phyloP scores from a whole-genome alignment of 2,888 invertebrate genomes.

The Tortricodes alternella region DNA sequence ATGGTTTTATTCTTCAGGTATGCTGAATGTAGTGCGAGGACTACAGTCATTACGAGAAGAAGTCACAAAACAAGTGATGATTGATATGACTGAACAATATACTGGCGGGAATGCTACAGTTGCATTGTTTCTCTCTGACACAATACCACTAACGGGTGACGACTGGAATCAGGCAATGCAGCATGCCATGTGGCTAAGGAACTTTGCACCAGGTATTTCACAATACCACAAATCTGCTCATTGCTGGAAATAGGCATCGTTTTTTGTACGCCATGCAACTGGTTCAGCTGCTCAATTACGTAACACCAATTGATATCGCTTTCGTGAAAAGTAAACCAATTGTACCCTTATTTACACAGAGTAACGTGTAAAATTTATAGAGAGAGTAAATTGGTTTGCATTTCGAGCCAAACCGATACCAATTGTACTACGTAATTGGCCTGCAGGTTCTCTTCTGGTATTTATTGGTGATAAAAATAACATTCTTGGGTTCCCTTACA shows the following conservation, averaged over 20 bases:
- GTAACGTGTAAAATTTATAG: too few species aligned
- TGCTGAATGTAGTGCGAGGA: conserved; percentile 30
- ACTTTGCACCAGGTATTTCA: conserved; percentile 31
- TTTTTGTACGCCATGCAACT: too few species aligned
- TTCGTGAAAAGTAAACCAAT: too few species aligned
- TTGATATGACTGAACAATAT: conserved; percentile 30
- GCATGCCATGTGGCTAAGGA: conserved; percentile 26
- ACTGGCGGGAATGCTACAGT: conserved; percentile 35
- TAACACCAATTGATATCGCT: too few species aligned
- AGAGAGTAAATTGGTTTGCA: too few species aligned
- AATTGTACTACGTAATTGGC: too few species aligned
- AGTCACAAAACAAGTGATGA: conserved; percentile 2
- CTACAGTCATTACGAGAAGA: conserved; percentile 27
- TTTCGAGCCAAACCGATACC: too few species aligned
- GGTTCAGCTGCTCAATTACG: too few species aligned
- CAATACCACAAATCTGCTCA: not conserved
- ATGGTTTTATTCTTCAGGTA: conserved; percentile 13
- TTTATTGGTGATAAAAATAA: too few species aligned
- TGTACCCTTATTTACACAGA: too few species aligned
- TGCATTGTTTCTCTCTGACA: conserved; percentile 33
- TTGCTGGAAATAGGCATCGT: too few species aligned
- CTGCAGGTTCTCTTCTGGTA: too few species aligned
- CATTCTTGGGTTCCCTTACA: conserved; percentile 15
- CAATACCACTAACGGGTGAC: conserved; percentile 30
- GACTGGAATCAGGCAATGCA: conserved; percentile 30